Evolutionary conservation across 2,113 vertebrate genomes (phyloP), one percentile per base, ranked within the genome.

Genomic region (Sturnira hondurensis): DNA sequence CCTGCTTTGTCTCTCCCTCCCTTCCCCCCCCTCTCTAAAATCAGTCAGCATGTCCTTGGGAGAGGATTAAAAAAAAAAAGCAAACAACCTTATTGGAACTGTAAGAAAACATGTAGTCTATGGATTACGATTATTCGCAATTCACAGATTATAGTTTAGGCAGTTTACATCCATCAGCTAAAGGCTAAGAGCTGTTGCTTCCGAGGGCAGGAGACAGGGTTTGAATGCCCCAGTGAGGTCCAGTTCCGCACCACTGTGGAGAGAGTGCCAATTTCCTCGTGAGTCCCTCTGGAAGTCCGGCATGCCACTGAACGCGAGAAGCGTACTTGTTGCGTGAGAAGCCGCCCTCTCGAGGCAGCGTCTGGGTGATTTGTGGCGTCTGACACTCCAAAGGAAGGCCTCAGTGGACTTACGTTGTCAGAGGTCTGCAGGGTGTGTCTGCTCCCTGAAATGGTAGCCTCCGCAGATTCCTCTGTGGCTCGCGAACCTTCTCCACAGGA

Each of bases 61-160:
- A 10, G 58, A 28, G 58, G 58, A 28, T 61, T 9, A 56, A 24
- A 61, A 61, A 13, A 24, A 22, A 56, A 56, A 56, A 58, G 56
- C 8, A 28, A 87, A 24, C 56, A 91, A 67, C 17, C 56, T 80
- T 78, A 36, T 71, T 78, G 19, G 78, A 85, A 87, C 45, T 74
- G 9, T 73, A 41, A 87, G 63, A 82, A 87, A 90, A 73, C 65
- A 73, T 9, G 28, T 50, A 56, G 22, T 74, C 54, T 97, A n/a
- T 80, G 24, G 86, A 92, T 97, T 52, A 61, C 7, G 81, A 33
- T 88, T 93, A 65, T 73, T 97, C 95, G 45, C 56, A n/a, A n/a
- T n/a, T n/a, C n/a, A 67, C 58, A 86, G 68, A 93, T 83, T 91
- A 84, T 14, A 92, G 4, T n/a, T 94, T 76, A 82, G 71, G 12